A percentile compares a stretch with the other conserved stretches of the same genome.
phyloP scores from a whole-genome alignment of 2,113 vertebrate genomes.

The human (Homo sapiens) region DNA sequence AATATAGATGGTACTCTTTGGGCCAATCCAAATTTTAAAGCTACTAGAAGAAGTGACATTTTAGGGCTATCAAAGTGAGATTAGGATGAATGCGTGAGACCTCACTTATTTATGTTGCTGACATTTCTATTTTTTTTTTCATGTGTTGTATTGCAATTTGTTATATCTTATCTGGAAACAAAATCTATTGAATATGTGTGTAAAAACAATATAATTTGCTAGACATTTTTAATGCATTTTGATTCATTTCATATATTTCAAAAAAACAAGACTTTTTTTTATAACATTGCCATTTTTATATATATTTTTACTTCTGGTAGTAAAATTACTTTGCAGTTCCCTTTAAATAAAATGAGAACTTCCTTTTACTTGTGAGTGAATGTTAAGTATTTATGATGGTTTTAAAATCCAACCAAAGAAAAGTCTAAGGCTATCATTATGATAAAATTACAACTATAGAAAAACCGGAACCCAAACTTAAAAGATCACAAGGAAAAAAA shows the following conservation, averaged over 20 bases:
- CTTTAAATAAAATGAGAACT: conserved; percentile 22
- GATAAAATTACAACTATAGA: conserved; percentile 58
- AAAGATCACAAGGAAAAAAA: conserved; percentile 45
- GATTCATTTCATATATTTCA: neutral
- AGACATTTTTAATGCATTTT: neutral
- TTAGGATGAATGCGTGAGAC: neutral
- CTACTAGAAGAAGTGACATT: neutral
- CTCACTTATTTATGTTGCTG: neutral
- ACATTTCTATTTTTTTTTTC: neutral
- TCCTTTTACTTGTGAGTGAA: conserved; percentile 35
- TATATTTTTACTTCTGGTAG: neutral
- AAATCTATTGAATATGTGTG: neutral
- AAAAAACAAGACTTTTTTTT: neutral
- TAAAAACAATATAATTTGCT: neutral
- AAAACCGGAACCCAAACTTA: neutral
- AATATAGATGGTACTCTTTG: neutral
- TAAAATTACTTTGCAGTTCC: neutral
- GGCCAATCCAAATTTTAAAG: neutral
- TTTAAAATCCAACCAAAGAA: conserved; percentile 41
- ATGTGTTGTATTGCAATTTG: neutral
- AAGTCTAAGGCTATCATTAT: conserved; percentile 53
- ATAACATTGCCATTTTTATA: neutral
- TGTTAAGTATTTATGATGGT: neutral
- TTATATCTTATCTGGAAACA: neutral
- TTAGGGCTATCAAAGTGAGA: neutral